Evolutionary conservation across 1,140 invertebrate species (phyloP), one percentile per base, ranked within the genome.

Genomic region (Temnothorax nylanderi): DNA sequence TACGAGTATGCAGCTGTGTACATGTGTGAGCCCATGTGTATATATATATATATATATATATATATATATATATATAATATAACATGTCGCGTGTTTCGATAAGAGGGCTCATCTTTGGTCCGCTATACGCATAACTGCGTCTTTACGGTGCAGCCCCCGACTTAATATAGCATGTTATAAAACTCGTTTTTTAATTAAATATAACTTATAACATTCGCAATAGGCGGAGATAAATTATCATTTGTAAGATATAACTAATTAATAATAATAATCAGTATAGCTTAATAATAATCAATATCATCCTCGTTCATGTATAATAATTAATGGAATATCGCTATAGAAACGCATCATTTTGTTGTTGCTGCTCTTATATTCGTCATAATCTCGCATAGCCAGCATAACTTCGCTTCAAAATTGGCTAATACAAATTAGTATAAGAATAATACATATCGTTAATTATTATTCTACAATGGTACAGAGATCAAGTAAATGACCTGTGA

Each of bases 401-500:
- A 77, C 67, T 67, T 86, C 75, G 77, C 75, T 80, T 92, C 85
- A 71, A 86, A 93, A 93, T 94, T 94, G 87, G 87, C 92, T 94
- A 94, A 91, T 93, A 93, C 94, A 93, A 93, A 92, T 94, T 90
- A 89, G 88, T 93, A 93, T 92, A 93, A 93, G 89, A 90, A 93
- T 93, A 94, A 94, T 91, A 91, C 85, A 86, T 81, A 89, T 86
- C 65, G 44, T 89, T 91, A 89, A 92, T 89, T 93, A 90, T 92
- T 93, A 94, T 92, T 85, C 90, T 94, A 95, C 85, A 94, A 94
- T 94, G 91, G 92, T 94, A 94, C 89, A 93, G 94, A 95, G 94
- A 95, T 95, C 94, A 95, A 93, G 82, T 85, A 76, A 94, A 93
- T 94, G 92, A 94, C 90, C 93, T 91, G 90, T 87, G 86, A 92